Evolutionary conservation across 1,140 invertebrate genomes (phyloP), one percentile per base, ranked within the genome.

Genomic region (Neodiprion virginianus): DNA sequence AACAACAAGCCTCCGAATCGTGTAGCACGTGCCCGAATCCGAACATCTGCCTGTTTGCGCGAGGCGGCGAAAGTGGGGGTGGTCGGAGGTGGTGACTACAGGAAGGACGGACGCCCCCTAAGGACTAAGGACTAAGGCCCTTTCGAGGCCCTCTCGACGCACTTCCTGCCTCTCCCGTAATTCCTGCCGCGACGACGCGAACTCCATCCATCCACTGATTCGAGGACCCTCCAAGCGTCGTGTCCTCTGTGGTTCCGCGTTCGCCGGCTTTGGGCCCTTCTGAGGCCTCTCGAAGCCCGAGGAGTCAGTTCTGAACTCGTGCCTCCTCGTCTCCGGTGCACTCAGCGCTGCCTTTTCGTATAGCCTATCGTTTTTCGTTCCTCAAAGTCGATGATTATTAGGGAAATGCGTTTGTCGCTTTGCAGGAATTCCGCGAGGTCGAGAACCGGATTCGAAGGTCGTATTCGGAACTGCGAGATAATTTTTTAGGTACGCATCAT

Each of bases 21-120:
- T 61, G n/a, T 61, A 61, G 53, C 53, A 61, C 53, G 53, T 61
- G 53, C 53, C n/a, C 53, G 8, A 61, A 61, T 61, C 53, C 53
- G 53, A 61, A 61, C 53, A 61, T 61, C 53, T 61, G 53, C 53
- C 53, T 61, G 53, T 61, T 61, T 61, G 53, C 8, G 8, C n/a
- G 11, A 5, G 28, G 28, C 53, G n/a, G 28, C 28, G 28, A 40
- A 40, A 5, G 28, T 40, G 28, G 28, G 28, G 28, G 28, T 40
- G 28, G 28, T 40, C 28, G 28, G 28, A 40, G 28, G 53, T 17
- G 53, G 53, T 61, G 53, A 8, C 11, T 12, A 17, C 53, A 61
- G 53, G 53, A 61, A 61, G 53, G 53, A 61, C 53, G 53, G 53
- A 61, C 53, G 53, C 53, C 53, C 53, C 53, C 53, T 61, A 61